Evolutionary conservation across 2,888 invertebrate species (phyloP), one percentile per base, ranked within the genome.

Genomic region (Drosophila merina): DNA sequence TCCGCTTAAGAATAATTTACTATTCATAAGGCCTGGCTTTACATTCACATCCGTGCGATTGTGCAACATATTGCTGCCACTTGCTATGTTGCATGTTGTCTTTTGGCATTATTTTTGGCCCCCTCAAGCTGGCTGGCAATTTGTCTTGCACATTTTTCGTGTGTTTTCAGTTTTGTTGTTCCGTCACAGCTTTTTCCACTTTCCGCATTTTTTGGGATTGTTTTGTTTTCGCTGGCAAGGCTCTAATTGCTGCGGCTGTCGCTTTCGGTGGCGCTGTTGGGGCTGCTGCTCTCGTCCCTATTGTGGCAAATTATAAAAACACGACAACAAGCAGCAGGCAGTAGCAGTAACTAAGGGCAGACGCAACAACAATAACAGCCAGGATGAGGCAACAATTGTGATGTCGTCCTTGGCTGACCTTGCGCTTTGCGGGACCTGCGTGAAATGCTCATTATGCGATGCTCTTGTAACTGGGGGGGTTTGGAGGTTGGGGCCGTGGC

Each of bases 401-500:
- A n/a, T 73, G 58, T 75, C 84, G 84, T 83, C 78, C 86, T 82
- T 83, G 84, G 50, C 49, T 86, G 82, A 80, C 82, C 82, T 82
- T 82, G 82, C 67, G 75, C 82, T 60, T 55, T 81, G 74, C 80
- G 74, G 72, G 63, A 71, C 57, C 64, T 73, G 72, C 77, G 81
- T 74, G 70, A 63, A 44, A 57, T 71, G 74, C 86, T 86, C 84
- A 82, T 82, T 82, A 82, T 83, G 72, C 67, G 68, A 45, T 74
- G 60, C 62, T 58, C 49, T 44, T 58, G 69, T 59, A 59, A 57
- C 51, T 49, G 72, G 44, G 6, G 9, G 45, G 20, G 1, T 20
- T 49, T 33, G 2, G 36, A 6, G n/a, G 36, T 12, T 14, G 36
- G 10, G 36, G 12, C 36, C n/a, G n/a, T 54, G 49, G 63, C 44